phyloP scores from a whole-genome alignment of 2,797 vertebrate species.

The Triplophysa yarkandensis region DNA sequence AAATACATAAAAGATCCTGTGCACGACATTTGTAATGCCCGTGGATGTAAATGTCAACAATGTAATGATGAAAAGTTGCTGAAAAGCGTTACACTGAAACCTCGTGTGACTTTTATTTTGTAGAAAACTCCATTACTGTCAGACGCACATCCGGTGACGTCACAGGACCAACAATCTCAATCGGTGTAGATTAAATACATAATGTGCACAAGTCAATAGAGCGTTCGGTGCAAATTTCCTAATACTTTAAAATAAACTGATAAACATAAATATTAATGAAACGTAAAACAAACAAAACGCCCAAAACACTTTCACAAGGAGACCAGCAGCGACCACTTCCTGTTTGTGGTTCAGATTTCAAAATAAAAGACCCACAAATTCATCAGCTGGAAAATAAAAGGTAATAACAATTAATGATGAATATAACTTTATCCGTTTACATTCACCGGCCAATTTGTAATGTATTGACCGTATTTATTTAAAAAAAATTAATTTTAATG shows the following conservation, averaged over 20 bases:
- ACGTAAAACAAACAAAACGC: not conserved
- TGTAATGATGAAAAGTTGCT: too few species aligned
- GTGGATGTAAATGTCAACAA: not conserved
- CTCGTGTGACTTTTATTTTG: not conserved
- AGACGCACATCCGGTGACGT: not conserved
- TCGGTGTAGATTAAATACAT: not conserved
- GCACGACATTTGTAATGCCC: constrained; percentile 39
- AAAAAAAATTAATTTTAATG: too few species aligned
- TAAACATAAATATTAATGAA: not conserved
- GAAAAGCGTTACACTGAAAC: not conserved
- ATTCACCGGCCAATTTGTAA: too few species aligned
- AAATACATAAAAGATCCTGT: constrained; percentile 71
- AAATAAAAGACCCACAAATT: not conserved
- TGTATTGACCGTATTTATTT: too few species aligned
- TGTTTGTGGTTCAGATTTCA: not conserved
- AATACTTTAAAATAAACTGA: not conserved
- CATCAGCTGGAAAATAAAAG: not conserved
- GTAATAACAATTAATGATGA: not conserved
- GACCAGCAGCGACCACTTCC: not conserved
- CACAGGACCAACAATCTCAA: too few species aligned
- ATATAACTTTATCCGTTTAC: not conserved
- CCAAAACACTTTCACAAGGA: not conserved
- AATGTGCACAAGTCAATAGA: not conserved
- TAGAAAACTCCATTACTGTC: not conserved
- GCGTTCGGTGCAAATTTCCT: not conserved